Percentiles rank a stretch among this genome's conserved stretches.
Conservation (phyloP, 1,140 invertebrate species). For the Harlomillsia oculata region DNA sequence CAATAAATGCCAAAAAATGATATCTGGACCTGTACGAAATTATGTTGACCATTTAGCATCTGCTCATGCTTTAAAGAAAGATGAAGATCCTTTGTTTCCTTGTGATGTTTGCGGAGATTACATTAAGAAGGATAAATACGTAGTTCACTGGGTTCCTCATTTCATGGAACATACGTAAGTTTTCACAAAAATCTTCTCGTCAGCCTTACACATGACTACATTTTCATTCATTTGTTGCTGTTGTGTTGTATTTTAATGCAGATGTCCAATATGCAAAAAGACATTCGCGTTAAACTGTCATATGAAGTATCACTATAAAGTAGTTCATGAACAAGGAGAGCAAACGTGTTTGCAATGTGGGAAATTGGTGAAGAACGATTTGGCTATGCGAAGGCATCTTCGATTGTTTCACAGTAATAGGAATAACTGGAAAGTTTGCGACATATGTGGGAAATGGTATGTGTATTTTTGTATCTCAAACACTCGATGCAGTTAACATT, state of each 20-base stretch:
- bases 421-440: constrained; percentile 22
- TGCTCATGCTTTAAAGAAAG: background rate
- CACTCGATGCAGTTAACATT: too few relatives aligned
- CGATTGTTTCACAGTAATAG: constrained; percentile 22
- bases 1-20: constrained; percentile 16
- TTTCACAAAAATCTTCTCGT: background rate
- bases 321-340: constrained; percentile 20
- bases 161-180: constrained; percentile 23
- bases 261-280: constrained; percentile 23
- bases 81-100: constrained; percentile 16
- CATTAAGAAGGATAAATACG: constrained; percentile 20
- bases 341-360: constrained; percentile 19
- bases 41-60: constrained; percentile 15
- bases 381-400: constrained; percentile 23
- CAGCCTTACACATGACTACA: too few relatives aligned
- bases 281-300: constrained; percentile 25
- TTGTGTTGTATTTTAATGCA: background rate
- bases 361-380: constrained; percentile 24
- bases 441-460: constrained; percentile 26
- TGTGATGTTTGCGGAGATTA: constrained; percentile 25
- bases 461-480: background rate
- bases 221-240: background rate
- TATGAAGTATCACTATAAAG: constrained; percentile 27
- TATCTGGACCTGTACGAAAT: constrained; percentile 9
- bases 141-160: constrained; percentile 25